Evolutionary conservation across 1,140 invertebrate species (phyloP).

Genomic region (Trachymyrmex septentrionalis): DNA sequence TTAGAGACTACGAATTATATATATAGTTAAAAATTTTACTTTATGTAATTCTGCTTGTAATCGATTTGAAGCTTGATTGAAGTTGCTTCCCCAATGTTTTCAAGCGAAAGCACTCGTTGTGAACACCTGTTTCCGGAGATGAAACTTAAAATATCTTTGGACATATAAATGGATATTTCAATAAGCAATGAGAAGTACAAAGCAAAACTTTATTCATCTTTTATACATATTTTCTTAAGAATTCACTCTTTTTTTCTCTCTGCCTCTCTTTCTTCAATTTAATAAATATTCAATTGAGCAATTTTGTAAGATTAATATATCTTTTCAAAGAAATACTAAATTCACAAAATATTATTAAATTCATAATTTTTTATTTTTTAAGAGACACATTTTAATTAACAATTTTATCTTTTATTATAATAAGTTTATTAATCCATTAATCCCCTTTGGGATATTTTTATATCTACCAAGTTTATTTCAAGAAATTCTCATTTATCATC

Average conservation of each 20-base stretch:
- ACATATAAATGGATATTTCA: not conserved
- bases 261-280: not conserved
- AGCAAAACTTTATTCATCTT: not conserved
- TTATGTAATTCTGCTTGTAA: not conserved
- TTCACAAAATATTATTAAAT: not conserved
- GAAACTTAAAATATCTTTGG: conserved; percentile 6
- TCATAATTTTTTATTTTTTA: not conserved
- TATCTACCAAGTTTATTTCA: not conserved
- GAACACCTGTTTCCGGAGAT: conserved; percentile 4
- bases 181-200: not conserved
- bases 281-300: conserved; percentile 7
- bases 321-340: not conserved
- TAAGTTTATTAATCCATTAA: not conserved
- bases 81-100: not conserved
- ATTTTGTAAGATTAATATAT: not conserved
- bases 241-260: not conserved
- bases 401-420: not conserved
- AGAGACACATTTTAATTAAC: too few species aligned
- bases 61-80: not conserved
- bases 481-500: not conserved
- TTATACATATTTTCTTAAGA: not conserved
- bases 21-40: not conserved
- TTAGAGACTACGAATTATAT: not conserved
- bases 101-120: not conserved
- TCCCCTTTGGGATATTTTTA: not conserved